Percentiles rank a stretch among this genome's conserved stretches.
phyloP scores from a whole-genome alignment of 2,888 invertebrate species.

The Proisotoma minuta region DNA sequence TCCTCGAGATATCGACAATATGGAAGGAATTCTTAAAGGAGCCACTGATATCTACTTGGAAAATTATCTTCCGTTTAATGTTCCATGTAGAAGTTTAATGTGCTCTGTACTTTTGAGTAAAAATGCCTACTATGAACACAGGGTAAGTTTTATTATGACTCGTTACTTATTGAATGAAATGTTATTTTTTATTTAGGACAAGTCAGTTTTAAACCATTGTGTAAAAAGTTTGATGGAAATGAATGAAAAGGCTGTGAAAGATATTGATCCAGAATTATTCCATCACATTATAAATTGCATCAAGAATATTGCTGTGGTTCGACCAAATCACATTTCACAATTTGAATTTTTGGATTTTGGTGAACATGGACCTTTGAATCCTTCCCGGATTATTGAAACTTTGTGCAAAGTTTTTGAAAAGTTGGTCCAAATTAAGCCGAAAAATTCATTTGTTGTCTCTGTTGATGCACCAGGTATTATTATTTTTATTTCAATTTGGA shows the following conservation, averaged over 20 bases:
- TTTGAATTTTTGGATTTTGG: conserved; percentile 35
- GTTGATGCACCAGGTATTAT: conserved; percentile 43
- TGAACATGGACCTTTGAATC: conserved; percentile 31
- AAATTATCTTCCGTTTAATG: conserved; percentile 43
- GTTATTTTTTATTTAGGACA: conserved; percentile 60
- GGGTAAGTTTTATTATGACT: conserved; percentile 56
- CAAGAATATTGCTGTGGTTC: conserved; percentile 42
- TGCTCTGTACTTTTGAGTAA: conserved; percentile 72
- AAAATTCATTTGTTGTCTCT: conserved; percentile 43
- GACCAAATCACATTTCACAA: conserved; percentile 44
- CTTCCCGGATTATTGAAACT: conserved; percentile 36
- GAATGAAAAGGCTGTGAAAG: conserved; percentile 43
- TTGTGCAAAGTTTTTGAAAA: conserved; percentile 39
- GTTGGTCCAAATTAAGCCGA: conserved; percentile 41
- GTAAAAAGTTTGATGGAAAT: conserved; percentile 54
- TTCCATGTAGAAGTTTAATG: conserved; percentile 51
- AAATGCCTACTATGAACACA: conserved; percentile 75
- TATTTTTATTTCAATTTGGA: too few relatives aligned
- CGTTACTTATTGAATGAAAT: background rate
- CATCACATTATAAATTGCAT: conserved; percentile 44
- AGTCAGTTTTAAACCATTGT: conserved; percentile 75
- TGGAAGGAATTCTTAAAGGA: conserved; percentile 33
- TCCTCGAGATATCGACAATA: conserved; percentile 37
- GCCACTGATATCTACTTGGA: conserved; percentile 46
- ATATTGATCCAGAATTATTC: conserved; percentile 45